Base-by-base conservation (phyloP, 2,888 invertebrate species). In the Anagyrus pseudococci region DNA sequence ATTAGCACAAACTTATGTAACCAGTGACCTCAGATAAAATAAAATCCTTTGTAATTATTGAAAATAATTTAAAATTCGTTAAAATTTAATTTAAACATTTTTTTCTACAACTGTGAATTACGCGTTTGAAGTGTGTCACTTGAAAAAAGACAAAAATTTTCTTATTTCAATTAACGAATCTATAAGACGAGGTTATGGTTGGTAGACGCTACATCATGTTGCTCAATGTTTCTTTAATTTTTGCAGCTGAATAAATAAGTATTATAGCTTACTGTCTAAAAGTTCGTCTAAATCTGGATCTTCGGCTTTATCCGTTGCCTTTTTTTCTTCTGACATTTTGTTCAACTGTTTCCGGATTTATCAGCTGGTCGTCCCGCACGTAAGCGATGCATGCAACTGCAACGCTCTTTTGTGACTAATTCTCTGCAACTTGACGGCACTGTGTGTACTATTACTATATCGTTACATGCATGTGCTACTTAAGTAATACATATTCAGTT, bases 221-320 rank as follows among this genome's bases (percentile, higher is more conserved):
- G 13, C 6, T 44, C 46, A 26, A 48, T 37, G 26, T 29, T 33
- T 53, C n/a, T 43, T 20, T 41, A 43, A 43, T 46, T 6, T 55
- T 50, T 47, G 15, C 13, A 10, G 22, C 20, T 17, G 6, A 43
- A 40, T 43, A 53, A 47, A 46, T 41, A 60, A 20, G 23, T 25
- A 44, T 13, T 55, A 44, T 40, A 63, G 85, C 86, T 87, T 81
- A 92, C 92, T 92, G 79, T 91, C 89, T 69, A 92, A 81, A 71
- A 92, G 83, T 69, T 91, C 89, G 62, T 91, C 87, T 68, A 92
- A 82, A 77, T 92, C 92, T 37, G 88, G 84, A 72, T 91, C 90
- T 26, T 81, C 82, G 7, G 81, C 80, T 56, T 67, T 72, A 40
- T 69, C 75, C 62, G 63, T 43, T 22, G 58, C 59, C 47, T 75